Evolutionary conservation across 2,888 invertebrate species (phyloP).

Genomic region (Chrysopilus asiliformis): DNA sequence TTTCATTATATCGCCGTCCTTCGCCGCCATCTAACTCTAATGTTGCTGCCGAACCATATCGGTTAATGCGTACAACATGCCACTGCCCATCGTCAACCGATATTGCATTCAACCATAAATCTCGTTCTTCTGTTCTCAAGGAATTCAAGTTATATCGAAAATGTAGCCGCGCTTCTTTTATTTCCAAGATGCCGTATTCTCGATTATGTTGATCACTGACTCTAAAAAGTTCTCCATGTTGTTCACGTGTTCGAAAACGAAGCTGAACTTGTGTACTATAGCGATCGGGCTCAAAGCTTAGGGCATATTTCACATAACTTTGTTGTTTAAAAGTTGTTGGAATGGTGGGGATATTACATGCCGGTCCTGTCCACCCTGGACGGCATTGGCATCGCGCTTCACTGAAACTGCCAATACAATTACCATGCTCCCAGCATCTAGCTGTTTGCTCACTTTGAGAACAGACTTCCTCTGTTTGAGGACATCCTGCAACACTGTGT

Average conservation of each 20-base stretch:
- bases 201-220: constrained; percentile 89
- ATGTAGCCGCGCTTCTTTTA: constrained; percentile 77
- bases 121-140: constrained; percentile 75
- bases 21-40: constrained; percentile 91
- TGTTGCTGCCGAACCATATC: constrained; percentile 86
- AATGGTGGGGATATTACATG: constrained; percentile 71
- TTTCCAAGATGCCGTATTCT: constrained; percentile 84
- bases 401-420: constrained; percentile 79
- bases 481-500: constrained; percentile 81
- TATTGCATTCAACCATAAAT: constrained; percentile 80
- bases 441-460: constrained; percentile 74
- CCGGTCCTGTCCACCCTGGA: constrained; percentile 89
- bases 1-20: constrained; percentile 84
- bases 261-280: constrained; percentile 88
- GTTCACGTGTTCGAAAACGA: constrained; percentile 84
- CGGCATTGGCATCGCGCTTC: constrained; percentile 87
- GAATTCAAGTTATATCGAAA: constrained; percentile 91
- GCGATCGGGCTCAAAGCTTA: constrained; percentile 85
- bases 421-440: constrained; percentile 87
- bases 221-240: constrained; percentile 84
- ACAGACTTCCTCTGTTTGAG: constrained; percentile 85
- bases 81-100: constrained; percentile 92
- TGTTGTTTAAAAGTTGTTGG: constrained; percentile 87
- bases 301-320: constrained; percentile 92
- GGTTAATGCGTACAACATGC: constrained; percentile 85